phyloP scores from a whole-genome alignment of 2,797 vertebrate species.

The Thaleichthys pacificus region DNA sequence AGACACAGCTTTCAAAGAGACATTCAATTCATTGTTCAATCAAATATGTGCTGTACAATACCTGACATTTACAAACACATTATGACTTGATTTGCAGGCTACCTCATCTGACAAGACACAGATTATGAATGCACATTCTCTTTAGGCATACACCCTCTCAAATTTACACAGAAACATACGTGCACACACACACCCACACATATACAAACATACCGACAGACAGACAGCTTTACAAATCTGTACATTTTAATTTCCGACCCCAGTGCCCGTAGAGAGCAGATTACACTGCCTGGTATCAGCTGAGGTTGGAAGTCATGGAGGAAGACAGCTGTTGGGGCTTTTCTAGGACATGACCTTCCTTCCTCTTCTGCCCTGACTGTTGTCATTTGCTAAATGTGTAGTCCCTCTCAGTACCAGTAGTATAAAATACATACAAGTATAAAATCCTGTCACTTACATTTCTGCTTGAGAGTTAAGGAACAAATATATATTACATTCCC shows the following conservation, averaged over 20 bases:
- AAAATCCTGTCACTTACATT: no score
- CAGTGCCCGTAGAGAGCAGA: constrained; percentile 29
- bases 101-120: background rate
- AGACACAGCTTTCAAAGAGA: background rate
- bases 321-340: constrained; percentile 33
- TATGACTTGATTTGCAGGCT: background rate
- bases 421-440: no score
- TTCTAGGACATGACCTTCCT: constrained; percentile 9
- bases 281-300: constrained; percentile 19
- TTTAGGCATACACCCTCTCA: background rate
- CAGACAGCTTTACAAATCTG: constrained; percentile 35
- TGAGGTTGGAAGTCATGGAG: constrained; percentile 18
- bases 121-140: background rate
- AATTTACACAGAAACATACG: constrained; percentile 3
- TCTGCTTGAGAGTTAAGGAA: no score
- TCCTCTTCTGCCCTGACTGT: background rate
- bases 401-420: no score
- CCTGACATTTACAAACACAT: background rate
- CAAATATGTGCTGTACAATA: background rate
- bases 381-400: background rate
- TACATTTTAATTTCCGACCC: constrained; percentile 45
- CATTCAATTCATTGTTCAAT: background rate
- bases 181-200: constrained; percentile 10
- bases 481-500: no score
- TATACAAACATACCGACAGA: constrained; percentile 22